phyloP scores from a whole-genome alignment of 2,797 vertebrate genomes.

The Rachycentron canadum region DNA sequence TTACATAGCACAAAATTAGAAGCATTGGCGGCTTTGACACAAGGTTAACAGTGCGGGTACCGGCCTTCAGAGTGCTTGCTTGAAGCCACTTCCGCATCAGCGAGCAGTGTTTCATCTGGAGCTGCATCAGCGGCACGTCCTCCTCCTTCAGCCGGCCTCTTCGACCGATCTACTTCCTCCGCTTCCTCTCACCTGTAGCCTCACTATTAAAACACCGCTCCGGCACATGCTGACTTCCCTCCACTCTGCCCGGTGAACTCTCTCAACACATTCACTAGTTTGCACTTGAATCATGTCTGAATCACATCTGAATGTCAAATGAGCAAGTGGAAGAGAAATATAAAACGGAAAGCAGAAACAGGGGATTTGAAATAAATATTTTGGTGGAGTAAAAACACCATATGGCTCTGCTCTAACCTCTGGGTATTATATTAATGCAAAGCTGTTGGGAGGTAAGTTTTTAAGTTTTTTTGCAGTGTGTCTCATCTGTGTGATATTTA shows the following conservation, averaged over 20 bases:
- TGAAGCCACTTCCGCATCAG: conserved; percentile 8
- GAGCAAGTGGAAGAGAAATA: conserved; percentile 5
- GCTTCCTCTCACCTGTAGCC: conserved; percentile 40
- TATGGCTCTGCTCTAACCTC: conserved; percentile 32
- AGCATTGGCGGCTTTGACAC: not conserved
- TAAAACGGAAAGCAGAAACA: not conserved
- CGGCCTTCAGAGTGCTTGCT: not conserved
- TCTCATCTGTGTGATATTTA: conserved; percentile 58
- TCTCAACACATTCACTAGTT: not conserved
- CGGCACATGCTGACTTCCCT: conserved; percentile 1
- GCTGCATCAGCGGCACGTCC: not conserved
- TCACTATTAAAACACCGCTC: conserved; percentile 24
- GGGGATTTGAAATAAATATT: conserved; percentile 12
- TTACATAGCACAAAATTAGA: not conserved
- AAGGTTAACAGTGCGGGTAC: not conserved
- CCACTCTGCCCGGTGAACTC: not conserved
- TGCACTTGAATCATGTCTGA: conserved; percentile 31
- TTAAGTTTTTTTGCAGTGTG: conserved; percentile 47
- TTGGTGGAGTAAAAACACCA: not conserved
- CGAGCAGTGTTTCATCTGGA: conserved; percentile 21
- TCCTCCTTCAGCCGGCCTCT: not conserved
- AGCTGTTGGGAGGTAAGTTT: conserved; percentile 52
- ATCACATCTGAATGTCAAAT: conserved; percentile 1
- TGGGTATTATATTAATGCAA: conserved; percentile 60
- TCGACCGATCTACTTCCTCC: not conserved